Percentiles rank a stretch among this genome's conserved stretches.
Evolutionary conservation across 2,888 invertebrate genomes (phyloP).

Genomic region (Hemaris fuciformis): DNA sequence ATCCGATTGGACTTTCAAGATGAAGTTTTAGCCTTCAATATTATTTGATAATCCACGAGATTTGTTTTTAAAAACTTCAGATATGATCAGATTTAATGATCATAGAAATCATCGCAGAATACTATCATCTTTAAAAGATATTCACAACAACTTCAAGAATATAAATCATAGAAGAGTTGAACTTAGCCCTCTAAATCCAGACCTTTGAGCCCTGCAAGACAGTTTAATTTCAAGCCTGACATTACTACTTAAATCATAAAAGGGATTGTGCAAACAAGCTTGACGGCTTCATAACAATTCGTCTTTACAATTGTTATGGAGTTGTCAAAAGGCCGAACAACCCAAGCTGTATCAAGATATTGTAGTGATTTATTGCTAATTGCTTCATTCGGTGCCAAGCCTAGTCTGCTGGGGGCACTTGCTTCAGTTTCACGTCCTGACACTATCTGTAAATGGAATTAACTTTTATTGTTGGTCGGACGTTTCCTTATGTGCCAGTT

Average conservation of each 20-base stretch:
- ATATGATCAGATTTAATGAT: no score
- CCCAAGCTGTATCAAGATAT: background rate
- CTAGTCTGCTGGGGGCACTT: background rate
- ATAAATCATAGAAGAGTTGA: no score
- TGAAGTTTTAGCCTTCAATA: no score
- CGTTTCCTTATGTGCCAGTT: background rate
- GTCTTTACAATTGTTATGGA: background rate
- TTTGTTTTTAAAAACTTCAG: no score
- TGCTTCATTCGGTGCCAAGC: slow-evolving; percentile 7
- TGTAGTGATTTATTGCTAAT: slow-evolving; percentile 6
- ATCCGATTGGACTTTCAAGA: no score
- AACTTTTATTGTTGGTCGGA: background rate
- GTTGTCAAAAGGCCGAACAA: background rate
- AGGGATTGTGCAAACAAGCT: background rate
- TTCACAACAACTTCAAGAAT: no score
- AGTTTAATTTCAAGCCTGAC: background rate
- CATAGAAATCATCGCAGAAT: no score
- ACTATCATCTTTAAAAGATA: no score
- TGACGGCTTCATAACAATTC: background rate
- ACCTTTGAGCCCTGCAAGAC: background rate
- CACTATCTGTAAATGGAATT: slow-evolving; percentile 1
- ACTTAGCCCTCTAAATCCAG: background rate
- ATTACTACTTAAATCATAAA: background rate
- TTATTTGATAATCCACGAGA: no score
- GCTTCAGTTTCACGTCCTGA: background rate